Percentiles rank a stretch among this genome's conserved stretches.
Evolutionary conservation across 1,140 invertebrate species (phyloP).

Genomic region (Drosophila pachea): DNA sequence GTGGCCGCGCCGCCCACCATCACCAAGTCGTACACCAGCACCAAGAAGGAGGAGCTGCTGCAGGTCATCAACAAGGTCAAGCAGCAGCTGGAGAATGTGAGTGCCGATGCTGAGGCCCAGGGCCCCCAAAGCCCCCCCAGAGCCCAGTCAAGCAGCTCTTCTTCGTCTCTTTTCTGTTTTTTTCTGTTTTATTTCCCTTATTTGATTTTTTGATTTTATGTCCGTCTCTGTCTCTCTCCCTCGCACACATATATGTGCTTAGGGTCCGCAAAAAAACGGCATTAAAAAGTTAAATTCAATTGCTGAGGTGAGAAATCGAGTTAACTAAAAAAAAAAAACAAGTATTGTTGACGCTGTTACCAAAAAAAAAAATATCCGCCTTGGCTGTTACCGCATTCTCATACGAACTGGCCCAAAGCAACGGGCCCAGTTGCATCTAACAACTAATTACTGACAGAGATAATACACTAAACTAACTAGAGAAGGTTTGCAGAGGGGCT

Average conservation of each 20-base stretch:
- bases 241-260: conserved; percentile 34
- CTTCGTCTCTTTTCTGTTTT: conserved; percentile 31
- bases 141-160: too few species aligned
- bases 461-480: not conserved
- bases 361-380: conserved; percentile 7
- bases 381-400: conserved; percentile 12
- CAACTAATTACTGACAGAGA: conserved; percentile 9
- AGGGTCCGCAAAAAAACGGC: conserved; percentile 74
- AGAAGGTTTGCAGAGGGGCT: too few species aligned
- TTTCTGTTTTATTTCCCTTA: conserved; percentile 34
- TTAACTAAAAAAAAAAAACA: conserved; percentile 17
- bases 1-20: conserved; percentile 78
- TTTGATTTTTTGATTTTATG: conserved; percentile 45
- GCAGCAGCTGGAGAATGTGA: conserved; percentile 92
- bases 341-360: conserved; percentile 35
- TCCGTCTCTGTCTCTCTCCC: conserved; percentile 32
- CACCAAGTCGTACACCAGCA: conserved; percentile 82
- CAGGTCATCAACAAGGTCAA: conserved; percentile 92
- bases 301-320: conserved; percentile 68
- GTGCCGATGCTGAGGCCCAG: conserved; percentile 73
- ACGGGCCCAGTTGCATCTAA: too few species aligned
- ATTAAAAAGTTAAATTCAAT: conserved; percentile 73
- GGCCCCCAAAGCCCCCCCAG: too few species aligned
- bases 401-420: too few species aligned
- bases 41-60: conserved; percentile 89